Conservation (phyloP, 2,888 invertebrate genomes). For the Theodoxus fluviatilis region DNA sequence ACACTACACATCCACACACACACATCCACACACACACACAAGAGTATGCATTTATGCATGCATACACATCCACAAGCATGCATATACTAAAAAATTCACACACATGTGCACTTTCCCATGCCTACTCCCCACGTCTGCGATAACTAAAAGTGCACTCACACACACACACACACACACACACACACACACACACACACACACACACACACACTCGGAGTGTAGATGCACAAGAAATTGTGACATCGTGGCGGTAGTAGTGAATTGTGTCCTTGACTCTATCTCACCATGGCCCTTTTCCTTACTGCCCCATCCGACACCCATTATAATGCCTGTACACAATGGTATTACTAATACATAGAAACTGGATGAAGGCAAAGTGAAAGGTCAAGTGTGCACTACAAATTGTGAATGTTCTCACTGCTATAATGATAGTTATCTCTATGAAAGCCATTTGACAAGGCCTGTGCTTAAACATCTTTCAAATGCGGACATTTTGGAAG, state of each 20-base stretch:
- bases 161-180: not conserved
- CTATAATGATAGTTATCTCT: too few relatives aligned
- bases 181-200: not conserved
- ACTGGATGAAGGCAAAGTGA: too few relatives aligned
- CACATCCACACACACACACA: not conserved
- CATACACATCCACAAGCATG: conserved; percentile 18
- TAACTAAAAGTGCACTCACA: not conserved
- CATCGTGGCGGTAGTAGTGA: not conserved
- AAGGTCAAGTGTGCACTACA: too few relatives aligned
- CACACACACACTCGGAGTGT: not conserved
- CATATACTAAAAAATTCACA: conserved; percentile 20
- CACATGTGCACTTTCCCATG: not conserved
- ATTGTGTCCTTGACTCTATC: not conserved
- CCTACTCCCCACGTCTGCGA: not conserved
- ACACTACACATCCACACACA: not conserved
- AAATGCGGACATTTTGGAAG: too few relatives aligned
- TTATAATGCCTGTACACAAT: too few relatives aligned
- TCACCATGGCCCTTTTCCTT: not conserved
- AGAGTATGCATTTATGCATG: too few relatives aligned
- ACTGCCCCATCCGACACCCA: not conserved
- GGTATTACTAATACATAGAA: too few relatives aligned
- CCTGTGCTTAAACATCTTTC: too few relatives aligned
- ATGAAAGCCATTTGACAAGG: too few relatives aligned
- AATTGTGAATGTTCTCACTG: too few relatives aligned
- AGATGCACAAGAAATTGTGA: too few relatives aligned